Conservation (phyloP, 2,113 vertebrate species). For the Perca flavescens region DNA sequence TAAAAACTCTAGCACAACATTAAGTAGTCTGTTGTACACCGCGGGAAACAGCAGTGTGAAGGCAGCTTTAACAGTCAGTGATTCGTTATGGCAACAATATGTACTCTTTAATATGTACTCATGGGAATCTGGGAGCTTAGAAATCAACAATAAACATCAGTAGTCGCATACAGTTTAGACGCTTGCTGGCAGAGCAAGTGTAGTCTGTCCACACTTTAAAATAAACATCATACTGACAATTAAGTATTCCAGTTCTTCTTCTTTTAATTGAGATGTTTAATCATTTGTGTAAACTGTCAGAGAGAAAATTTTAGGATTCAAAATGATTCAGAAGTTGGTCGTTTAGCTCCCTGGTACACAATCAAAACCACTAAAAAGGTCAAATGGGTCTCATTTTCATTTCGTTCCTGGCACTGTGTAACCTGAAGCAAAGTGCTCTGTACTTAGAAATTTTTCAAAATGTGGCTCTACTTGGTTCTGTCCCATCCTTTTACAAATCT, state of each 20-base stretch:
- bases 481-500: slow-evolving; percentile 19
- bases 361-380: background rate
- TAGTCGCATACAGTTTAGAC: slow-evolving; percentile 53
- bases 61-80: slow-evolving; percentile 20
- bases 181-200: background rate
- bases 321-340: background rate
- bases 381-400: background rate
- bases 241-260: slow-evolving; percentile 27
- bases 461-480: background rate
- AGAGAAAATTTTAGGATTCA: background rate
- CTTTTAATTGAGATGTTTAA: slow-evolving; percentile 15
- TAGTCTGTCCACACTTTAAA: background rate
- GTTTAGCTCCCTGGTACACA: background rate
- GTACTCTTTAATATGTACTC: background rate
- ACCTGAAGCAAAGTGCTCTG: slow-evolving; percentile 10
- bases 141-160: slow-evolving; percentile 54
- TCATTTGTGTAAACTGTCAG: background rate
- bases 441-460: no score
- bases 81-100: slow-evolving; percentile 30
- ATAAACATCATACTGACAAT: background rate
- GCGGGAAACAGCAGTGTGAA: slow-evolving; percentile 50
- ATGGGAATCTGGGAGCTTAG: slow-evolving; percentile 7
- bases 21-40: slow-evolving; percentile 42
- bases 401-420: background rate
- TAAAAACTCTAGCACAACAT: background rate